Evolutionary conservation across 2,797 vertebrate genomes (phyloP), one percentile per base, ranked within the genome.

Genomic region (Rhinoraja longicauda): DNA sequence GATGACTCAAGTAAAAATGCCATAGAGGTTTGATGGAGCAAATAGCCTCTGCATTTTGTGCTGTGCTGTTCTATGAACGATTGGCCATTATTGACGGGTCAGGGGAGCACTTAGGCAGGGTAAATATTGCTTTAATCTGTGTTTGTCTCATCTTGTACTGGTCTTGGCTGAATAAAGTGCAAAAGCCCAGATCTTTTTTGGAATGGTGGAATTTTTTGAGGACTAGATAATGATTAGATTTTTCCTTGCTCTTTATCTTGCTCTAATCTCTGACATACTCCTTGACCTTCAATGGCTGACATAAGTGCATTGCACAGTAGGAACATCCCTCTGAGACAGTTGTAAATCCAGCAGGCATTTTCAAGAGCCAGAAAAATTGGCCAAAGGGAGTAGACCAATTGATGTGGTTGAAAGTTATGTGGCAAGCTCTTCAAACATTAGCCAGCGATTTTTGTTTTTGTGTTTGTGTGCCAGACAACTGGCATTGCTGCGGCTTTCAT

Each of bases 221-320:
- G 9, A 12, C 26, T 13, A 62, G 57, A 45, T 59, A 57, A 86
- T 86, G 24, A 86, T 1, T n/a, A 59, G 26, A 59, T 84, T 84
- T 45, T 59, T 84, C 59, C 26, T 86, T 84, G 57, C 29, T 59
- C 82, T 86, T 29, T 62, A 29, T 62, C 82, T 24, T n/a, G 82
- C 82, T 62, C 24, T 29, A 62, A 86, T 84, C 82, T 81, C 39
- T 8, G 39, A 19, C 78, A 81, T 81, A 8, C 78, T 45, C 19
- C 39, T 86, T 86, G 82, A 86, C 53, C 82, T 86, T 62, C 59
- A 86, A 86, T 82, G 45, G 7, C 45, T 82, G 45, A 82, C 24
- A 86, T 82, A 86, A 62, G 29, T 86, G 59, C 53, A n/a, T 86
- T 62, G 53, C 82, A 86, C 57, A 86, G 45, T 26, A 84, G 81